Conservation (phyloP, 2,113 vertebrate species). For the Orcinus orca region DNA sequence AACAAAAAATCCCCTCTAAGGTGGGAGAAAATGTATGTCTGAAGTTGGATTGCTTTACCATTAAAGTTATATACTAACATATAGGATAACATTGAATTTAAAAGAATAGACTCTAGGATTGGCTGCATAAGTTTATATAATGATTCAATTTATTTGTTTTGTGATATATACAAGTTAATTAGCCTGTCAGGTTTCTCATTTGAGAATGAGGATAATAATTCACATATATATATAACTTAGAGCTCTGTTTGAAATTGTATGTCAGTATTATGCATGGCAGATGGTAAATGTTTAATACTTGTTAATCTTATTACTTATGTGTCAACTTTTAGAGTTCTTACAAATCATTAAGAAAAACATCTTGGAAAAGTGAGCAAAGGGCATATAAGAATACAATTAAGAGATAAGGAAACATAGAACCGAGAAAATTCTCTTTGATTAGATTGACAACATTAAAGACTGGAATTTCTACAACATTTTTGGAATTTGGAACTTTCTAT, state of each 20-base stretch:
- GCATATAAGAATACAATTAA: neutral
- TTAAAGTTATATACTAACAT: neutral
- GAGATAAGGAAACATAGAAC: neutral
- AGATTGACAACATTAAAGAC: neutral
- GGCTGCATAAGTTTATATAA: neutral
- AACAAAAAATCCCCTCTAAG: neutral
- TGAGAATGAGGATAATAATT: neutral
- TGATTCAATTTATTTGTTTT: neutral
- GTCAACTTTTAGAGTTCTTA: neutral
- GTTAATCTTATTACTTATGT: neutral
- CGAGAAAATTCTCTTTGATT: neutral
- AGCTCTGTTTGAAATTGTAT: neutral
- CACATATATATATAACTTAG: neutral
- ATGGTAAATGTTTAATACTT: neutral
- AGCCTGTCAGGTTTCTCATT: neutral
- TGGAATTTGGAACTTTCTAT: neutral
- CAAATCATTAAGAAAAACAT: neutral
- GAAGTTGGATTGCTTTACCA: neutral
- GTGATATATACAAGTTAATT: neutral
- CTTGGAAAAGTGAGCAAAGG: neutral
- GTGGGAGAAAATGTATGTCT: neutral
- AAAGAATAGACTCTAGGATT: neutral
- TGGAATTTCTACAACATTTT: neutral
- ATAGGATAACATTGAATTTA: neutral
- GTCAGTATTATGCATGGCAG: neutral